A percentile compares a stretch with the other conserved stretches of the same genome.
Evolutionary conservation across 2,888 invertebrate genomes (phyloP).

Genomic region (Andrena marginata): DNA sequence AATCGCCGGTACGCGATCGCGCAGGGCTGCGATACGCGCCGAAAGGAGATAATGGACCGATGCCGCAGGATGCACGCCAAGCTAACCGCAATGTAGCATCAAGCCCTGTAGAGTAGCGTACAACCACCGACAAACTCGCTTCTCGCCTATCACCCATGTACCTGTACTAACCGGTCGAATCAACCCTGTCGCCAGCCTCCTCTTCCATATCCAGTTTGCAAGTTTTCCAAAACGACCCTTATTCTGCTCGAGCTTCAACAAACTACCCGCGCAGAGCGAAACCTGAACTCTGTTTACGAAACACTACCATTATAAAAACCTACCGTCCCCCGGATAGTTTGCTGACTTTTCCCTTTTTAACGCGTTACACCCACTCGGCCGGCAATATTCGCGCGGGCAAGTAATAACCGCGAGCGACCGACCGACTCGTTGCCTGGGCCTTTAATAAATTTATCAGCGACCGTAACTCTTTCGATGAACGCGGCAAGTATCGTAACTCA

Average conservation of each 20-base stretch:
- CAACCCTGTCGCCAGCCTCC: conserved; percentile 6
- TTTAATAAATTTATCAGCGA: conserved; percentile 48
- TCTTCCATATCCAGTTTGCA: no score
- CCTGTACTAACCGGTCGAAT: conserved; percentile 31
- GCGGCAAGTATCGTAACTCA: conserved; percentile 33
- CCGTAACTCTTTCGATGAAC: conserved; percentile 40
- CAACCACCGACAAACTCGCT: conserved; percentile 54
- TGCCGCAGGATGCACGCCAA: conserved; percentile 50
- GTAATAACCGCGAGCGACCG: conserved; percentile 36
- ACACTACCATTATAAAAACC: conserved; percentile 8
- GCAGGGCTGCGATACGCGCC: conserved; percentile 43
- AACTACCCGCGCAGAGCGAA: neutral
- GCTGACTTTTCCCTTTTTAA: neutral
- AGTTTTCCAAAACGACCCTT: no score
- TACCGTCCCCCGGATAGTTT: neutral
- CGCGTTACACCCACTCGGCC: conserved; percentile 7
- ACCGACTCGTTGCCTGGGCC: conserved; percentile 9
- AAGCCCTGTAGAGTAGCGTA: conserved; percentile 10
- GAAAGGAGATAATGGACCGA: conserved; percentile 68
- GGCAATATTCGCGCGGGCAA: conserved; percentile 15
- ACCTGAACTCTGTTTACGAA: conserved; percentile 29
- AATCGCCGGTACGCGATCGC: conserved; percentile 71
- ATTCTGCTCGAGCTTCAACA: no score
- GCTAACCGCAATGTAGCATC: conserved; percentile 53
- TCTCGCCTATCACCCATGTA: conserved; percentile 39